Conservation (phyloP, 2,888 invertebrate genomes). For the Megastigmus dorsalis region DNA sequence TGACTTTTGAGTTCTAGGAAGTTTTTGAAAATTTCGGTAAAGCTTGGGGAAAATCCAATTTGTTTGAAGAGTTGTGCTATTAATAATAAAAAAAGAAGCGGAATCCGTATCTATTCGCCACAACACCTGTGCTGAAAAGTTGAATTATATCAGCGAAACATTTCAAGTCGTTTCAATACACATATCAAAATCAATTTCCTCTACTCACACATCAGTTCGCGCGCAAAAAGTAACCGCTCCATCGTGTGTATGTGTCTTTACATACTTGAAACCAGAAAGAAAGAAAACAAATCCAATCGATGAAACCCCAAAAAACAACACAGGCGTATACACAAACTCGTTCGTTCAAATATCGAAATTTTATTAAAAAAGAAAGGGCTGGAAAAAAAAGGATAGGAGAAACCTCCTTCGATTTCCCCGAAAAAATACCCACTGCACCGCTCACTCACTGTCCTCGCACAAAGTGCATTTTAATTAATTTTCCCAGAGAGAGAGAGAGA, state of each 20-base stretch:
- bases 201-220: constrained; percentile 28
- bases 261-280: constrained; percentile 43
- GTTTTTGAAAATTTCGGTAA: too few species aligned
- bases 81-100: too few species aligned
- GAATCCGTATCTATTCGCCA: too few species aligned
- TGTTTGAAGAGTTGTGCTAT: too few species aligned
- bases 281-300: constrained; percentile 5
- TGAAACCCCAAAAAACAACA: background rate
- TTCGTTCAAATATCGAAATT: constrained; percentile 8
- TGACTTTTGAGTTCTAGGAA: too few species aligned
- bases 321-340: background rate
- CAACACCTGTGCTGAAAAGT: too few species aligned
- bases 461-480: constrained; percentile 40
- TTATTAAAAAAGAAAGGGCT: background rate
- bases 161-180: too few species aligned
- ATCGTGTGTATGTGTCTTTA: background rate
- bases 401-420: too few species aligned
- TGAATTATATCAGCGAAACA: too few species aligned
- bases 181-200: background rate
- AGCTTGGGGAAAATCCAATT: too few species aligned
- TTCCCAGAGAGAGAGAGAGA: background rate
- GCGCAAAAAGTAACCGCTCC: background rate
- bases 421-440: too few species aligned
- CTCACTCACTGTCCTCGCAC: background rate
- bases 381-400: background rate